Evolutionary conservation across 2,888 invertebrate species (phyloP), one percentile per base, ranked within the genome.

Genomic region (Dryomyza anilis): DNA sequence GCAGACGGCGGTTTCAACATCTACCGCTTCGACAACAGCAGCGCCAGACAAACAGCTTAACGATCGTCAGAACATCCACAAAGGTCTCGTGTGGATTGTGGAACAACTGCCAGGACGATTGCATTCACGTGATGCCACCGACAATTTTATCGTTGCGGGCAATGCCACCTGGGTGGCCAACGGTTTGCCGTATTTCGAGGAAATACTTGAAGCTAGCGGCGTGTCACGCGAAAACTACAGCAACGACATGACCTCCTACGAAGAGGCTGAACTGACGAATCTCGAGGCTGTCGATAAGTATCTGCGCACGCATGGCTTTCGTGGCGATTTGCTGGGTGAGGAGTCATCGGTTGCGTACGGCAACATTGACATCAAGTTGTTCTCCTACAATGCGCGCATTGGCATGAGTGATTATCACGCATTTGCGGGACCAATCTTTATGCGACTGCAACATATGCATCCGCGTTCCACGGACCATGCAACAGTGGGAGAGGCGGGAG

Each of bases 31-130:
- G 33, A 33, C 33, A 12, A 8, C 33, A 12, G 7, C 33, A 12
- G 7, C 33, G 33, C 7, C 33, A 33, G 33, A 7, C 7, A 12
- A 33, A 33, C 33, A 12, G 12, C 7, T 7, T 33, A 71, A 43
- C 1, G 71, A 74, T 27, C 76, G 76, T 0, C 74, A 78, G 19
- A 75, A 77, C 68, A 73, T 74, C 67, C 67, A 72, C 8, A 78
- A 75, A 65, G 87, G 86, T 1, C 77, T 87, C 58, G 80, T 87
- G 8, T 91, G 90, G 86, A 86, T 95, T 45, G 84, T 92, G 2
- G 96, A 96, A 80, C 96, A 96, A 75, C 84, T 90, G 30, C 90
- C 91, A 0, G 87, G 88, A 0, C 81, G 86, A n/a, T 86, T 89
- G n/a, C 74, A 76, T 36, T 66, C 69, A 48, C 73, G 76, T 63